Evolutionary conservation across 2,888 invertebrate genomes (phyloP), one percentile per base, ranked within the genome.

Genomic region (Smittia aterrima): DNA sequence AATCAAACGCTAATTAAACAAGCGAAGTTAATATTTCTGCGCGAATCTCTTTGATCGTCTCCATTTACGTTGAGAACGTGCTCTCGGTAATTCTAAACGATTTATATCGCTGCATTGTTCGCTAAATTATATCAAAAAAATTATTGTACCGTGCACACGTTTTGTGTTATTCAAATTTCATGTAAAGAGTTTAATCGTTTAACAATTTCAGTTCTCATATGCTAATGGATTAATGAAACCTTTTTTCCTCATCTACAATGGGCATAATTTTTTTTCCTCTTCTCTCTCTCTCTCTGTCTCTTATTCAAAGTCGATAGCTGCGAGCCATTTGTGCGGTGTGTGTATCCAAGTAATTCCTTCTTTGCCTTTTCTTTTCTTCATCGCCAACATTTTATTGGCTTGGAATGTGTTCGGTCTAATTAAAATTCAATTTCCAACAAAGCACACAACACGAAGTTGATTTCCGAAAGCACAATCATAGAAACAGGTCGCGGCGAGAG

Each of bases 151-250:
- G 62, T 72, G 72, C 72, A 62, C 72, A 72, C 72, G 72, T 72
- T 72, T 68, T 47, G 16, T 20, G 54, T 72, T 40, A 62, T 72
- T 62, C 72, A 40, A 62, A 62, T 62, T 72, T 72, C 58, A 72
- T 72, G 62, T 32, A 40, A 72, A 72, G 62, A 72, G 53, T 62
- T 62, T 72, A 72, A 72, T 72, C 72, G 62, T 24, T 72, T 72
- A 20, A 72, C 38, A 62, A 62, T 72, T 72, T 72, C 13, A 62
- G 38, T 32, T 62, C n/a, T 62, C 72, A 62, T 72, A 72, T 72
- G 72, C 72, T 72, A 72, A 72, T 72, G 72, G 72, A 72, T 72
- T 40, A 72, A 72, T 72, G 62, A 38, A 72, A 72, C 71, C 71
- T 71, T 58, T 32, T 71, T 58, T 58, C 24, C 58, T 4, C 25